These are phyloP conservation scores for Cyclophora punctaria DNA, from an alignment of 2,888 invertebrate genomes.

Conservation along the genomic window DNA sequence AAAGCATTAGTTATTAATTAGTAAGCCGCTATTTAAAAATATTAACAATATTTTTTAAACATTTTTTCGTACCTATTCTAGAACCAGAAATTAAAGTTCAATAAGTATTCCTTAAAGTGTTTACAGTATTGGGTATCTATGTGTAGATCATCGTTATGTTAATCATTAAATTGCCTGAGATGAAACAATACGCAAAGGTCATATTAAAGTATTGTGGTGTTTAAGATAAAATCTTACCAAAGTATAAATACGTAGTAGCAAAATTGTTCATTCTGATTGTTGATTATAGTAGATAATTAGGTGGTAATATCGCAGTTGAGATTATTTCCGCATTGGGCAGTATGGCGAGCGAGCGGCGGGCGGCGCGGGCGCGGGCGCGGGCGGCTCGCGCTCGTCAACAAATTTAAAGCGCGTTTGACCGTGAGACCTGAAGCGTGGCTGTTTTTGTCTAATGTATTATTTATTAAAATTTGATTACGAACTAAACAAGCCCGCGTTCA, in stretches of 20 bases:
- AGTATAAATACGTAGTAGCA: conserved; percentile 21
- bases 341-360: conserved; percentile 17
- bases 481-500: conserved; percentile 53
- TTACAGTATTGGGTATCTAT: no score
- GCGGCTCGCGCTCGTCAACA: conserved; percentile 46
- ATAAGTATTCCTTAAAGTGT: no score
- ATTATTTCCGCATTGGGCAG: conserved; percentile 42
- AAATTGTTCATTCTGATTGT: conserved; percentile 36
- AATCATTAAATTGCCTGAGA: no score
- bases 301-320: conserved; percentile 35
- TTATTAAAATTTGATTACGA: conserved; percentile 69
- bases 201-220: no score
- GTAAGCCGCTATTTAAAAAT: no score
- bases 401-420: conserved; percentile 70
- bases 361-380: conserved; percentile 12
- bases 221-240: background rate
- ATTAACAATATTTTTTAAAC: no score
- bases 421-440: conserved; percentile 66
- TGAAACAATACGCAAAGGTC: no score
- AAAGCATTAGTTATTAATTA: no score
- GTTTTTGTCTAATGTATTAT: conserved; percentile 69
- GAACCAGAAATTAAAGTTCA: no score
- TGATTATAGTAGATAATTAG: conserved; percentile 45
- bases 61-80: no score
- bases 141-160: no score